Percentiles rank a stretch among this genome's conserved stretches.
These are phyloP conservation scores for Anthopleura sola DNA, from an alignment of 64 coral and sea anemone genomes.

Conservation along the genomic window DNA sequence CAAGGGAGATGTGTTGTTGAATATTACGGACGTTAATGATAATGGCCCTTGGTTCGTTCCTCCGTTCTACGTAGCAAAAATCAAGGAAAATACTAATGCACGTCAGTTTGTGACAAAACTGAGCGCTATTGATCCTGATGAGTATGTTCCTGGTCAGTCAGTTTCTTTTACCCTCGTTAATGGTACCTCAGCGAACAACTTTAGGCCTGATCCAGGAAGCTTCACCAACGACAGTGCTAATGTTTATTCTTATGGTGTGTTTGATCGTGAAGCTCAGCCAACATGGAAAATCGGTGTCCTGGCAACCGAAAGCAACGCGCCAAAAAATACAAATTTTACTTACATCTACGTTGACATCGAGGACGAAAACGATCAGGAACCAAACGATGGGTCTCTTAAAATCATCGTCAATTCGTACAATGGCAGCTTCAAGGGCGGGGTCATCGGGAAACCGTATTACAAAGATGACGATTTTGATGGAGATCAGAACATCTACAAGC, in stretches of 20 bases:
- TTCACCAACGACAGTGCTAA: conserved; percentile 27
- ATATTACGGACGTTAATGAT: conserved; percentile 71
- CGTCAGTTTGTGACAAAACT: conserved; percentile 54
- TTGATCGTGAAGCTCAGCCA: conserved; percentile 41
- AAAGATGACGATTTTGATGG: conserved; percentile 63
- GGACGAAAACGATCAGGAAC: conserved; percentile 64
- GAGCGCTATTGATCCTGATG: conserved; percentile 71
- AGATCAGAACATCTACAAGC: conserved; percentile 55
- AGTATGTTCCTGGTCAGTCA: conserved; percentile 50
- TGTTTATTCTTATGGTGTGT: conserved; percentile 41
- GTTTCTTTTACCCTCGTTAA: conserved; percentile 50
- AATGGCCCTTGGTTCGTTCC: conserved; percentile 90
- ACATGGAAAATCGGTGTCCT: conserved; percentile 51
- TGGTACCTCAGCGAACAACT: conserved; percentile 23
- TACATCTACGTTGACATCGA: conserved; percentile 64
- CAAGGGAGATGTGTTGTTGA: conserved; percentile 46
- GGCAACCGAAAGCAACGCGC: conserved; percentile 48
- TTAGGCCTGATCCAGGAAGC: conserved; percentile 13
- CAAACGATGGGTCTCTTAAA: conserved; percentile 44
- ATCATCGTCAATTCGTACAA: conserved; percentile 81
- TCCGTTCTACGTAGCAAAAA: conserved; percentile 53
- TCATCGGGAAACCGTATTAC: conserved; percentile 82
- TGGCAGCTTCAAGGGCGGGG: conserved; percentile 56
- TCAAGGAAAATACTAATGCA: conserved; percentile 42
- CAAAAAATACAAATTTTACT: conserved; percentile 44